Conservation (phyloP, 35 echinoderm and acorn worm species). For the Eucidaris tribuloides region DNA sequence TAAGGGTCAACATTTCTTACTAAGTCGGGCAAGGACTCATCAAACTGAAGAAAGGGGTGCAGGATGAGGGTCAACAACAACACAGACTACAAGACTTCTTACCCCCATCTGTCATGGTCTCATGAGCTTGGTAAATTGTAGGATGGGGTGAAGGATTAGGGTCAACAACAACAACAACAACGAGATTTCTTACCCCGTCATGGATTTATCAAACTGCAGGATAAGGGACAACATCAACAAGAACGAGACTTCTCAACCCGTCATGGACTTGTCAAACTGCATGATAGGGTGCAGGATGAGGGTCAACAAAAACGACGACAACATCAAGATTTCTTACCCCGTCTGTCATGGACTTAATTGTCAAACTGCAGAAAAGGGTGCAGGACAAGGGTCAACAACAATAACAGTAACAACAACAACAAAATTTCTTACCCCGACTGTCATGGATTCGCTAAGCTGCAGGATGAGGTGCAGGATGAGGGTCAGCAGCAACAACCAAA, state of each 20-base stretch:
- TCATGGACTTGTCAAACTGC: no score
- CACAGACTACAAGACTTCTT: neutral
- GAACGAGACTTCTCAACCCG: no score
- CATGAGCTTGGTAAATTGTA: no score
- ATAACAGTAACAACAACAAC: neutral
- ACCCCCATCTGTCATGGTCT: no score
- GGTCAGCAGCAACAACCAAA: neutral
- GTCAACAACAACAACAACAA: neutral
- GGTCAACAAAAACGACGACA: neutral
- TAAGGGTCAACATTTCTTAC: no score
- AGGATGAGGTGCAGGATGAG: neutral
- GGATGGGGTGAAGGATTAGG: neutral
- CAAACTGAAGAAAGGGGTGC: neutral
- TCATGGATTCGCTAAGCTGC: no score
- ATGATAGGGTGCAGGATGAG: no score
- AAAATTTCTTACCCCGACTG: neutral
- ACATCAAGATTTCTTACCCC: no score
- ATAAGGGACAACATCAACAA: neutral
- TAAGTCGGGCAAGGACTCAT: no score
- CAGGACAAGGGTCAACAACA: neutral
- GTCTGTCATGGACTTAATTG: neutral
- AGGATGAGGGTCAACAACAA: neutral
- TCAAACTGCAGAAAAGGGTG: neutral
- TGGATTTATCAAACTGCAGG: no score
- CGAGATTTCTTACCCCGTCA: no score